Base-by-base conservation (phyloP, 2,797 vertebrate species). In the Hydrocynus forskahlii region DNA sequence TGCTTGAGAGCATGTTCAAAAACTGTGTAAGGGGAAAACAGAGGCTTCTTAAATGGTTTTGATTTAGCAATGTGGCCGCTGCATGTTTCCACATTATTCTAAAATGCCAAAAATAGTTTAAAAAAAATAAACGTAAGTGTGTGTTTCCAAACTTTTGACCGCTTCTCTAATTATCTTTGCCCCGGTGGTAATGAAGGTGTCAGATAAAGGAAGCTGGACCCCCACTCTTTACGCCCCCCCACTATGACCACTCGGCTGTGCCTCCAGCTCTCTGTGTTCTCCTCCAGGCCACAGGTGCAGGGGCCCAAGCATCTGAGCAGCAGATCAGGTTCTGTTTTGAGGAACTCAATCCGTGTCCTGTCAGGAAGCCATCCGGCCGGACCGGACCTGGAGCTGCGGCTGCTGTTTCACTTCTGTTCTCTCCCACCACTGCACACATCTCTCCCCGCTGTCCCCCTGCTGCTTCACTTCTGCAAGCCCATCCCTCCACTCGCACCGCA, bases 321-420 rank as follows among this genome's bases (percentile, higher is more conserved):
- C 80, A 86, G 90, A 83, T 84, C 90, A 89, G 88, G 91, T 92
- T 95, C 89, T 93, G 94, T 94, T 94, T 92, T 88, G 83, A 23
- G 93, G 92, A 95, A 95, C 85, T 81, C 87, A 91, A 95, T 95
- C 94, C 91, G 92, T 90, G 89, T 94, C 92, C 92, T 94, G 93
- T 93, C 93, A 94, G 92, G 92, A 94, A 95, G 92, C 91, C 79
- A 64, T 83, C 72, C 87, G 86, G 81, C 60, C 40, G 29, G 48
- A 69, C 73, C n/a, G 67, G 60, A 63, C 59, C 63, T 17, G 2
- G 66, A 45, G 17, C 40, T 50, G 19, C 16, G 62, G 75, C 84
- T 86, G 79, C 73, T 77, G 55, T 75, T 81, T 81, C 19, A 19
- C 79, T 77, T 81, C 79, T 73, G 63, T 74, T 68, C 8, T 43